Percentiles rank a stretch among this genome's conserved stretches.
Conservation (phyloP, 2,888 invertebrate species). For the Teleogryllus oceanicus region DNA sequence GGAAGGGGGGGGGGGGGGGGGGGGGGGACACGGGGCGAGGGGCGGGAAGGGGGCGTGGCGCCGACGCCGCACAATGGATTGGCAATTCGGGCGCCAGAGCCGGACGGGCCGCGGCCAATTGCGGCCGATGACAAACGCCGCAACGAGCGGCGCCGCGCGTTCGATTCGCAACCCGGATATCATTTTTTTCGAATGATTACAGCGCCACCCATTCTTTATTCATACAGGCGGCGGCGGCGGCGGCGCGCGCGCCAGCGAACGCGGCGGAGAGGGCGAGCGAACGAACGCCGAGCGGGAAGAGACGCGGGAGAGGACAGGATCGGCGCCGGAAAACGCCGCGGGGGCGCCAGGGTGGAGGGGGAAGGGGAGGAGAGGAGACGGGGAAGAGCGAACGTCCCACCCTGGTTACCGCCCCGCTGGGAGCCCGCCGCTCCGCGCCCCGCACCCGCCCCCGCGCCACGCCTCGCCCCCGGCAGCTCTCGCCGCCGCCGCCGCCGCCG, state of each 20-base stretch:
- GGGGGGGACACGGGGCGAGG: too few species aligned
- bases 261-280: too few species aligned
- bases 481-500: too few species aligned
- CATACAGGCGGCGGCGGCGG: background rate
- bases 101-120: background rate
- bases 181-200: constrained; percentile 3
- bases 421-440: background rate
- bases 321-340: too few species aligned
- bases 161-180: constrained; percentile 10
- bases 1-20: background rate
- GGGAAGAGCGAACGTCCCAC: too few species aligned
- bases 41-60: background rate
- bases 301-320: background rate
- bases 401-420: too few species aligned
- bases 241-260: too few species aligned
- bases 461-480: background rate
- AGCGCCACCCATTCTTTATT: background rate
- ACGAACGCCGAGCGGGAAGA: background rate
- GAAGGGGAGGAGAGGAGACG: too few species aligned
- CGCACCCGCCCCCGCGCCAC: background rate
- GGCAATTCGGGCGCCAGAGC: background rate
- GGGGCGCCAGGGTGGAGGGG: too few species aligned
- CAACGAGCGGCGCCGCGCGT: background rate
- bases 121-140: constrained; percentile 10
- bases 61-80: background rate